A percentile compares a stretch with the other conserved stretches of the same genome.
phyloP scores from a whole-genome alignment of 1,140 invertebrate species.

The Oryzaephilus surinamensis region DNA sequence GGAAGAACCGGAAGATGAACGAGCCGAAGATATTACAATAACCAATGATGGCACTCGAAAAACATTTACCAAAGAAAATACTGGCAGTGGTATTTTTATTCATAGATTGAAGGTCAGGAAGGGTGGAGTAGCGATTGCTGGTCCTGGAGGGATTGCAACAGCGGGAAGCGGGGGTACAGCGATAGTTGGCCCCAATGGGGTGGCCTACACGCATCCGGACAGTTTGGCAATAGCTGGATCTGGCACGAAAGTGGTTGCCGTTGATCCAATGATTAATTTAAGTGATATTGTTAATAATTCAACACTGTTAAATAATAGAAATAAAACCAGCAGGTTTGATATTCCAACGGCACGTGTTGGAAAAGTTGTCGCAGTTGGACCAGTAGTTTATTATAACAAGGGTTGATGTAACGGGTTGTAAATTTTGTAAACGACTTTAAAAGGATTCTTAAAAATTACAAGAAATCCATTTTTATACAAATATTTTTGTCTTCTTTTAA shows the following conservation, averaged over 20 bases:
- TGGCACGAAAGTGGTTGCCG: constrained; percentile 49
- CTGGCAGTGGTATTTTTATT: constrained; percentile 47
- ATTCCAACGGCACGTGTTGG: constrained; percentile 39
- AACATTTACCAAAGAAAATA: constrained; percentile 30
- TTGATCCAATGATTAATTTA: constrained; percentile 46
- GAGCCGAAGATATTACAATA: constrained; percentile 20
- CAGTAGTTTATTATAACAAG: constrained; percentile 54
- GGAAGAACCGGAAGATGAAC: constrained; percentile 13
- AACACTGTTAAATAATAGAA: constrained; percentile 10
- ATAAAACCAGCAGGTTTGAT: constrained; percentile 29
- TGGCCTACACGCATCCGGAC: constrained; percentile 56
- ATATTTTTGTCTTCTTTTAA: no score
- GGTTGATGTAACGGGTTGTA: no score
- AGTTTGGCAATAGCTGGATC: constrained; percentile 59
- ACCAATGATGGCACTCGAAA: constrained; percentile 24
- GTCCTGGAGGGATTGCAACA: constrained; percentile 60
- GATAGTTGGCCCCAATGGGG: constrained; percentile 59
- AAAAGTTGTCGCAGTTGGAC: constrained; percentile 54
- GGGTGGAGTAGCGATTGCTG: constrained; percentile 63
- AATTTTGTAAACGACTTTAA: no score
- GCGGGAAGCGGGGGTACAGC: constrained; percentile 61
- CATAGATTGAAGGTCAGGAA: constrained; percentile 52
- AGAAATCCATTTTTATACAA: no score
- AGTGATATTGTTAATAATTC: constrained; percentile 28
- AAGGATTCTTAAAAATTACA: no score